Evolutionary conservation across 64 coral and sea anemone genomes (phyloP), one percentile per base, ranked within the genome.

Genomic region (Montipora capricornis): DNA sequence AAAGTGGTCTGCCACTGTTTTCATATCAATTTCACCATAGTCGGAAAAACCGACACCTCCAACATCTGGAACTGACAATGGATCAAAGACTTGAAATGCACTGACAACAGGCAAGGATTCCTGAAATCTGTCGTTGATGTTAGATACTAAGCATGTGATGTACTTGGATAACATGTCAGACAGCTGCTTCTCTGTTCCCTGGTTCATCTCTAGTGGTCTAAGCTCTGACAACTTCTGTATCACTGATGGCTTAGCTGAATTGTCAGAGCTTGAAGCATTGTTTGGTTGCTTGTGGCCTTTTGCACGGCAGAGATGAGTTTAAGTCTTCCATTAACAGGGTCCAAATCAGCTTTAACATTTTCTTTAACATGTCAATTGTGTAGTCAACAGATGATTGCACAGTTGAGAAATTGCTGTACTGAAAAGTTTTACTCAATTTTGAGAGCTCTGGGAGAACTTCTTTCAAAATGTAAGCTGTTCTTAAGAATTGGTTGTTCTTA

Each of bases 371-470:
- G 26, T 76, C 8, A 76, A 45, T 76, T 76, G 24, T 76, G 74
- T 45, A 76, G 74, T 76, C 24, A 76, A 76, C 74, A 76, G 74
- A 76, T 76, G 74, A 76, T 76, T 76, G 74, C 74, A 76, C 74
- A 45, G 74, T 76, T 76, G 6, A 76, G 74, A 76, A 76, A 76
- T 76, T 76, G 29, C 37, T 76, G 74, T 74, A 74, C 71, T 74
- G 74, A 76, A 76, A 45, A 45, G 74, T 68, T 68, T 68, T 68
- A 68, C 66, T 76, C 70, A 16, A 74, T 74, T 74, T 16, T 74
- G 53, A 57, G 5, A 8, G 53, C 53, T 57, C 53, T 8, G 53
- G 53, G 53, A 57, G 53, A 10, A 57, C n/a, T 74, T 74, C n/a
- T 20, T 76, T 76, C 74, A 76, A 76, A 76, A 76, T 76, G 74